Conservation (phyloP, 2,888 invertebrate species). For the Dioctria rufipes region DNA sequence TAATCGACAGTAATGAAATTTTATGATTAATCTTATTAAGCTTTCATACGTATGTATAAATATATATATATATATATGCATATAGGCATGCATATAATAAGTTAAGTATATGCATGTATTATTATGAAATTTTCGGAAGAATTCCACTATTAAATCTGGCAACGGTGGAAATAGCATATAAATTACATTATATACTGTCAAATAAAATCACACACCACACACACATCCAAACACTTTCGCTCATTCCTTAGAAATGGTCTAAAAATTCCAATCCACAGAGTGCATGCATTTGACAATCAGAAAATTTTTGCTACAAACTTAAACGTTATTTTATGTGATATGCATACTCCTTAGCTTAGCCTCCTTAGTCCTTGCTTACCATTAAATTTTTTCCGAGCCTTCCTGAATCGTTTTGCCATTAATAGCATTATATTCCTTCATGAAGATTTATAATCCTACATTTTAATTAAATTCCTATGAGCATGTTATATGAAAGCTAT, state of each 20-base stretch:
- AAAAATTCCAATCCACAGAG: slow-evolving; percentile 44
- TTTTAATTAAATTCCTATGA: not conserved
- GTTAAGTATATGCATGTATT: not conserved
- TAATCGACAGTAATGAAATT: no score
- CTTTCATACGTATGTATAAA: no score
- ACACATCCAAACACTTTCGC: slow-evolving; percentile 30
- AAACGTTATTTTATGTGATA: slow-evolving; percentile 30
- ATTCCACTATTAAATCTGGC: slow-evolving; percentile 24
- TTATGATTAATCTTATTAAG: no score
- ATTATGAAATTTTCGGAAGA: not conserved
- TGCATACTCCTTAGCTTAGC: slow-evolving; percentile 9
- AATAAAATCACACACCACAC: slow-evolving; percentile 18
- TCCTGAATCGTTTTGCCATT: not conserved
- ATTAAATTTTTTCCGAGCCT: not conserved
- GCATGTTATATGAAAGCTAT: not conserved
- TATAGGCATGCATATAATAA: no score
- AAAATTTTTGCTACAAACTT: slow-evolving; percentile 38
- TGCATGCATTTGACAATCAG: slow-evolving; percentile 31
- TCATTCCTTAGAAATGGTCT: slow-evolving; percentile 43
- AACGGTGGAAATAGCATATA: not conserved
- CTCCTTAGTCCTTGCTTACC: not conserved
- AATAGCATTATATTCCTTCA: not conserved
- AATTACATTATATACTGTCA: slow-evolving; percentile 11
- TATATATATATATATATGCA: no score
- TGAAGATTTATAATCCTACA: slow-evolving; percentile 10